phyloP scores from a whole-genome alignment of 2,797 vertebrate species.

The Etheostoma perlongum region DNA sequence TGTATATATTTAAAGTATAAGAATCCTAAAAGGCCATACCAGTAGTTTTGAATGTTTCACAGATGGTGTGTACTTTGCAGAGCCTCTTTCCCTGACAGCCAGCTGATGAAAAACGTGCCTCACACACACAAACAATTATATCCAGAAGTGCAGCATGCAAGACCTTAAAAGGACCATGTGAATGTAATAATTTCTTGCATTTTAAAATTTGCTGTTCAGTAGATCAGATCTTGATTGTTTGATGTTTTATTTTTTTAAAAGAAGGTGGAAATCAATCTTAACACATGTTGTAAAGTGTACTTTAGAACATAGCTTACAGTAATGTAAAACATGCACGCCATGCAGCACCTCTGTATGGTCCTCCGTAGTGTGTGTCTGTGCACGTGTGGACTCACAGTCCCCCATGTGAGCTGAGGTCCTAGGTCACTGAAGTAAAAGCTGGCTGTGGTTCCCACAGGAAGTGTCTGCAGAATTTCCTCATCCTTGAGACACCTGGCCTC shows the following conservation, averaged over 20 bases:
- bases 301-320: background rate
- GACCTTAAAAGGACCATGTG: background rate
- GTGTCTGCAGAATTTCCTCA: constrained; percentile 93
- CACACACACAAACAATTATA: background rate
- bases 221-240: background rate
- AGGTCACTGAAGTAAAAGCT: constrained; percentile 95
- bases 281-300: background rate
- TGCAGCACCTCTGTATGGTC: background rate
- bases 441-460: constrained; percentile 96
- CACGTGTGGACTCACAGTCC: constrained; percentile 82
- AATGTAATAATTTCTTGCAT: background rate
- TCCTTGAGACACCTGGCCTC: constrained; percentile 93
- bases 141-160: constrained; percentile 1
- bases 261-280: background rate
- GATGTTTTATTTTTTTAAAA: background rate
- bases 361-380: constrained; percentile 20
- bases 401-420: constrained; percentile 95
- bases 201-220: background rate
- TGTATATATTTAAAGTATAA: constrained; percentile 54
- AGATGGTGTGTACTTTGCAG: background rate
- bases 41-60: constrained; percentile 29
- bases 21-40: constrained; percentile 35
- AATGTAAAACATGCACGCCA: constrained; percentile 4
- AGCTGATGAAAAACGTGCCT: background rate
- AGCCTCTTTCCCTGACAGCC: background rate